Evolutionary conservation across 2,888 invertebrate genomes (phyloP), one percentile per base, ranked within the genome.

Genomic region (Thyatira batis): DNA sequence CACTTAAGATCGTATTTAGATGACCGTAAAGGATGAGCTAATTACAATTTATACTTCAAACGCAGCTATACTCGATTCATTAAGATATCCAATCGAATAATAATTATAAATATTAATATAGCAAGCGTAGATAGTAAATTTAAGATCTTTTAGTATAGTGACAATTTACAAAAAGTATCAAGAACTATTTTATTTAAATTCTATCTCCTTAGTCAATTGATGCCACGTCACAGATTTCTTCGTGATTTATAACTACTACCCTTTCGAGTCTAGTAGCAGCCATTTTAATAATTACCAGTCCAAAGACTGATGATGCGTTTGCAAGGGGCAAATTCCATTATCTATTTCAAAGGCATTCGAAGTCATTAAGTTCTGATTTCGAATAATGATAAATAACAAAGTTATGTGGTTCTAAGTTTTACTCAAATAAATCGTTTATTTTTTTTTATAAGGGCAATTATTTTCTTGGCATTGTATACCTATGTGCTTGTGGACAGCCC

Each of bases 221-320:
- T 82, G 80, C 65, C 63, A 69, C 65, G 76, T 80, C 78, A 65
- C 76, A 81, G 87, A 84, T 86, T 78, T 68, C 61, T 54, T n/a
- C 59, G 64, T 84, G 85, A 87, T 87, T 83, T 76, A 87, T 87
- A 73, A 65, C 55, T 23, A 55, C 61, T 61, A 60, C 60, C 55
- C 57, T 55, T 61, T 59, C 65, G 58, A 63, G 70, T 69, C 67
- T 70, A 74, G 73, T 76, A 73, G 70, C 75, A 76, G 73, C 71
- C 75, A 78, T 79, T 81, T 71, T 70, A 78, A 76, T 83, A 82
- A 86, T 85, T 84, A 84, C 73, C 57, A 64, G 70, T 63, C 61
- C 58, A 63, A 76, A 73, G 76, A 76, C 63, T 58, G 66, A 76
- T 76, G 69, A 58, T 70, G 46, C 56, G 55, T 49, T 53, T 48